phyloP scores from a whole-genome alignment of 2,888 invertebrate species.

The Chrysolina oricalcia region DNA sequence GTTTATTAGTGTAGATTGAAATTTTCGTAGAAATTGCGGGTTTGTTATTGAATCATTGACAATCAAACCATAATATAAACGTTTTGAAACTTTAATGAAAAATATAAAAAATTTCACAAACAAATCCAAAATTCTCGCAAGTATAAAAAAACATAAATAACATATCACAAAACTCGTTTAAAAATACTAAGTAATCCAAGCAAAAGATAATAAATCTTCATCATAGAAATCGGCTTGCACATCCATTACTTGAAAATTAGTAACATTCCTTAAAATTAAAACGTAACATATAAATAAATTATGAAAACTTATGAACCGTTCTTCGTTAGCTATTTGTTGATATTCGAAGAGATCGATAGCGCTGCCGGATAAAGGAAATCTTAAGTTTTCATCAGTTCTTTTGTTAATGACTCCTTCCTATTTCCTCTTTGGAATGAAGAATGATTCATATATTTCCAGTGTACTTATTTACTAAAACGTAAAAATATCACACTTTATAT shows the following conservation, averaged over 20 bases:
- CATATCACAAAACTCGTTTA: slow-evolving; percentile 1
- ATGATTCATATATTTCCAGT: background rate
- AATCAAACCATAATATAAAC: background rate
- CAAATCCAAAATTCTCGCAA: background rate
- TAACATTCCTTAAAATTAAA: background rate
- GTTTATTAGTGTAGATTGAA: too few relatives aligned
- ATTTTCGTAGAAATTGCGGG: too few relatives aligned
- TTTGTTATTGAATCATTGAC: too few relatives aligned
- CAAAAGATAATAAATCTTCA: background rate
- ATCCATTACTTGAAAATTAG: background rate
- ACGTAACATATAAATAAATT: background rate
- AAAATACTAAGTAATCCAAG: background rate
- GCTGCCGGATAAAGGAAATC: background rate
- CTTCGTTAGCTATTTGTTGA: background rate
- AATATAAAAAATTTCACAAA: slow-evolving; percentile 3
- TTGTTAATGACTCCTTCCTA: background rate
- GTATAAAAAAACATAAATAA: slow-evolving; percentile 4
- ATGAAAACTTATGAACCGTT: background rate
- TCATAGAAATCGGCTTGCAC: background rate
- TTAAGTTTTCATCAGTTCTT: background rate
- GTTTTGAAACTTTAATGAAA: background rate
- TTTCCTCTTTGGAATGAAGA: background rate
- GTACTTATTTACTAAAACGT: background rate
- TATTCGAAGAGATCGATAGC: background rate
- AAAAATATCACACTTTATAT: background rate